These are phyloP conservation scores for Arothron firmamentum DNA, from an alignment of 2,113 vertebrate genomes.

Conservation along the genomic window DNA sequence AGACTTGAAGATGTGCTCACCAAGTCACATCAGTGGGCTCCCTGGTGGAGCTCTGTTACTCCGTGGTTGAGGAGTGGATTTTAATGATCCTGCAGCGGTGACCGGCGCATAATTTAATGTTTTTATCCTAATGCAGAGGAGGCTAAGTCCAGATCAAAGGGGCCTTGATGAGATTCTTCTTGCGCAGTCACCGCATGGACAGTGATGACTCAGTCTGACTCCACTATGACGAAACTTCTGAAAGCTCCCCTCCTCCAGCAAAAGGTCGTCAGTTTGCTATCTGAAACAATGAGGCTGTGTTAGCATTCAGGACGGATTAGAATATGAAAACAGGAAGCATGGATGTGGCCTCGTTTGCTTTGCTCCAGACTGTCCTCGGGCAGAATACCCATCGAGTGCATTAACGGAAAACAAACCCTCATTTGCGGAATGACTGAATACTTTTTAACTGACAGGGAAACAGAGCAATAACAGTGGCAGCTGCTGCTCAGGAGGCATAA, in stretches of 20 bases:
- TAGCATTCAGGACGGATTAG: constrained; percentile 43
- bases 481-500: constrained; percentile 1
- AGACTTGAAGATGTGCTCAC: not conserved
- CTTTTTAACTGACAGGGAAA: constrained; percentile 16
- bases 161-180: constrained; percentile 25
- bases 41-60: constrained; percentile 22
- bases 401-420: constrained; percentile 31
- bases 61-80: constrained; percentile 18
- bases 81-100: constrained; percentile 24
- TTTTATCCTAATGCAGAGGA: constrained; percentile 17
- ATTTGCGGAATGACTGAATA: constrained; percentile 20
- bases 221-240: constrained; percentile 69
- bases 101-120: constrained; percentile 17
- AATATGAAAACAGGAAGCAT: constrained; percentile 17
- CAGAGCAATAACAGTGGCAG: constrained; percentile 1
- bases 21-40: not conserved
- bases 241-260: constrained; percentile 43
- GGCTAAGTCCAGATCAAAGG: constrained; percentile 13
- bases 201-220: constrained; percentile 53
- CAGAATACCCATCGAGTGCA: constrained; percentile 32
- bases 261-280: constrained; percentile 42
- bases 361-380: constrained; percentile 35
- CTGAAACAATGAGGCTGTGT: constrained; percentile 41
- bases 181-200: constrained; percentile 30
- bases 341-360: constrained; percentile 27